phyloP scores from a whole-genome alignment of 2,888 invertebrate species.

The Leptinotarsa tumamoca region DNA sequence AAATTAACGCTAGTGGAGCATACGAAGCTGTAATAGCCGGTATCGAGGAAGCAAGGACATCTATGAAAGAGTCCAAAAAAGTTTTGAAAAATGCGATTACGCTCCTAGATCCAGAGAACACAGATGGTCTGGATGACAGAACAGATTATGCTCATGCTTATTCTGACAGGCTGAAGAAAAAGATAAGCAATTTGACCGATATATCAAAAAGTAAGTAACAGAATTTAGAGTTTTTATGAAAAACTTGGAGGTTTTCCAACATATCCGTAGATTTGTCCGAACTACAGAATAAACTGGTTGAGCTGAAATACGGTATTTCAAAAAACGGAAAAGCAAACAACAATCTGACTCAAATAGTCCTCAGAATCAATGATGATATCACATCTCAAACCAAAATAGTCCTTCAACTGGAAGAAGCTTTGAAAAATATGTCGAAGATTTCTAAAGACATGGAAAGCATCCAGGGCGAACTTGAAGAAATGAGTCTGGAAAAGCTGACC shows the following conservation, averaged over 20 bases:
- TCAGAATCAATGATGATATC: constrained; percentile 50
- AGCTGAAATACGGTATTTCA: constrained; percentile 67
- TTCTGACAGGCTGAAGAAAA: constrained; percentile 70
- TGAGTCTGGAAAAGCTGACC: constrained; percentile 58
- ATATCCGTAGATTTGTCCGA: constrained; percentile 52
- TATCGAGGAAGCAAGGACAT: constrained; percentile 74
- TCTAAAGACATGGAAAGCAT: constrained; percentile 60
- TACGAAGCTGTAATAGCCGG: constrained; percentile 82
- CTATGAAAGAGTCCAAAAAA: constrained; percentile 71
- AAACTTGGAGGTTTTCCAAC: not conserved
- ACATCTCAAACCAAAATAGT: constrained; percentile 47
- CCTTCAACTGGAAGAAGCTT: constrained; percentile 46
- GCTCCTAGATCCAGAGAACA: constrained; percentile 64
- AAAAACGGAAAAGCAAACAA: constrained; percentile 60
- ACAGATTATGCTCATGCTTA: constrained; percentile 52
- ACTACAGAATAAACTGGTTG: constrained; percentile 63
- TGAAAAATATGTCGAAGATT: constrained; percentile 48
- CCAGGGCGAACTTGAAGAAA: constrained; percentile 57
- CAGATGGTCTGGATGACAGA: constrained; percentile 66
- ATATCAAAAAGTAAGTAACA: constrained; percentile 50
- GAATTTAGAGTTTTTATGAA: not conserved
- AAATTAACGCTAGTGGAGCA: constrained; percentile 73
- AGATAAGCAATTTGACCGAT: constrained; percentile 60
- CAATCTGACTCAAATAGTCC: constrained; percentile 53
- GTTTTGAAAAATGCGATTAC: constrained; percentile 57